Evolutionary conservation across 2,113 vertebrate species (phyloP), one percentile per base, ranked within the genome.

Genomic region (Egretta garzetta): DNA sequence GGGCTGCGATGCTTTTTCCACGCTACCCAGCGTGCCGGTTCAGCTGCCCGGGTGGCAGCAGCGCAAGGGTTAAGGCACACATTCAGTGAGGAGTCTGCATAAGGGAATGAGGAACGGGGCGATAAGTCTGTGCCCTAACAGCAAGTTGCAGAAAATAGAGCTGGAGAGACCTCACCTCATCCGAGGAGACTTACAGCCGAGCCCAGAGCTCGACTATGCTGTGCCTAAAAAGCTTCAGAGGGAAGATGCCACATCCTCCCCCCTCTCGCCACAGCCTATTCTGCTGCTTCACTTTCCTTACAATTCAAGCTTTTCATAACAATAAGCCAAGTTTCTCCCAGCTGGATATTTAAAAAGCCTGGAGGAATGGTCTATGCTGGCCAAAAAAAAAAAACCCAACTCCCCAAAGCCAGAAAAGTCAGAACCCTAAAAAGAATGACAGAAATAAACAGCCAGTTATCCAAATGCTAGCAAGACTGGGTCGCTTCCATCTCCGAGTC

Each of bases 281-380:
- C 82, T 33, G 8, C 63, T 32, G 39, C 87, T 95, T 91, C 73
- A 82, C 84, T 85, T 64, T 47, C 90, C 77, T 82, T 26, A 64
- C 90, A 93, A 53, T 19, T 79, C 64, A 3, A 60, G 39, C 72
- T 95, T 89, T 67, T 75, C 89, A 64, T 53, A 90, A 96, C 91
- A 95, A 95, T 81, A 91, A 96, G 56, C 26, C 64, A 63, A 79
- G 80, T 64, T 91, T 52, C 49, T 43, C 70, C 92, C 80, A 76
- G 90, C 81, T 92, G 86, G 74, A 47, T 93, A 37, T 71, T 89
- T 85, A 90, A 94, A 90, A 94, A 95, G 66, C 95, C 87, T 33
- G 2, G 35, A 75, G 66, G 81, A 87, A 92, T 4, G 4, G 35
- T 64, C 35, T 45, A 20, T 19, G 14, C 47, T 21, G 14, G 27